Evolutionary conservation across 2,113 vertebrate genomes (phyloP), one percentile per base, ranked within the genome.

Genomic region (Callaeas wilsoni): DNA sequence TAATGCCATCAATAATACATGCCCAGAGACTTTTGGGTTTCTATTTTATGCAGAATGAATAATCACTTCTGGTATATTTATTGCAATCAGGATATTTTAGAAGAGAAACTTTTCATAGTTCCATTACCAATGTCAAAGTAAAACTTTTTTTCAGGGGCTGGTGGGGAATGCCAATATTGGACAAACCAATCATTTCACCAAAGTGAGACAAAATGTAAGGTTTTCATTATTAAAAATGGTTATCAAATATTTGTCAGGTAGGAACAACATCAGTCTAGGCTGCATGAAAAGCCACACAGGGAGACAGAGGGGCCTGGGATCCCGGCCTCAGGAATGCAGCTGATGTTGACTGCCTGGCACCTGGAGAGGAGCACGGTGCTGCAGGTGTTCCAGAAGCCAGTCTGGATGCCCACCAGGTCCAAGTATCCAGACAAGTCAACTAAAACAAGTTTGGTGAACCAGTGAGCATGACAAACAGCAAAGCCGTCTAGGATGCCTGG

Each of bases 101-200:
- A 87, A 16, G 16, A 65, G 32, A 50, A 87, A 41, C 1, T 71
- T 84, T 35, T 74, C 39, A 70, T 10, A 30, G 30, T 13, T 94
- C 53, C 7, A 23, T 35, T 56, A 17, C 33, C 74, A 39, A 8
- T 47, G 33, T 41, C 16, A 65, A 57, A 67, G 4, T 67, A 46
- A 70, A 23, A 23, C 6, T 4, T 27, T 26, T 55, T 56, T 46
- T 37, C 2, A 7, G 1, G 33, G 8, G 1, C 1, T 1, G 0
- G 13, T 13, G 4, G 4, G 11, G 15, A 80, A 47, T 23, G 7
- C 3, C 47, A 88, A 13, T 10, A 33, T 2, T 12, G 23, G 17
- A 50, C 46, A 77, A 57, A 12, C 11, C 7, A 73, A 53, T 37
- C 1, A 44, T 47, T 64, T 62, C 46, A 57, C 37, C 15, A n/a